phyloP scores from a whole-genome alignment of 2,113 vertebrate species.

The Oryctolagus cuniculus region mOryCun1.1 NC_091438.1:57942001-57942500 shows the following conservation, averaged over 20 bases:
- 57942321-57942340: conserved; percentile 3
- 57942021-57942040: background rate
- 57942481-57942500: background rate
- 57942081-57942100: background rate
- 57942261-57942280: background rate
- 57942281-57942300: background rate
- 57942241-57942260: background rate
- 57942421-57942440: background rate
- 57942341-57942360: background rate
- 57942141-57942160: conserved; percentile 23
- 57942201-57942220: background rate
- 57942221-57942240: background rate
- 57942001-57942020: conserved; percentile 6
- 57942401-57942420: background rate
- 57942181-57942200: background rate
- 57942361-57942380: background rate
- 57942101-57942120: background rate
- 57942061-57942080: background rate
- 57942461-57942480: background rate
- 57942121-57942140: background rate
- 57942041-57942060: background rate
- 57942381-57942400: background rate
- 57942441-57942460: background rate
- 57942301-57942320: background rate
- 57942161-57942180: conserved; percentile 38